Evolutionary conservation across 2,113 vertebrate genomes (phyloP), one percentile per base, ranked within the genome.

Genomic region (Sylvilagus bachmani): DNA sequence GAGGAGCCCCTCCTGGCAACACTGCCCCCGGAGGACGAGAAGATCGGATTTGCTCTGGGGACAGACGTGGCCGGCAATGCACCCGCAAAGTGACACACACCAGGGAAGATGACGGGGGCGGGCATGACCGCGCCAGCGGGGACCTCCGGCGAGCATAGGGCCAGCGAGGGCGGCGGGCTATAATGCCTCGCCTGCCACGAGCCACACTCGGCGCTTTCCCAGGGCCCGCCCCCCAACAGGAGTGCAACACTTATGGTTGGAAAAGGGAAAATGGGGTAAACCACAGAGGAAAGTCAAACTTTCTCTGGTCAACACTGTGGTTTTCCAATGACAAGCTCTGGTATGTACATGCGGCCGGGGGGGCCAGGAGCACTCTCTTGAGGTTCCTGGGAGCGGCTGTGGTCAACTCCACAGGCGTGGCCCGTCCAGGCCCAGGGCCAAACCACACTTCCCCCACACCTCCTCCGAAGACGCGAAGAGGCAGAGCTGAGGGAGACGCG

Each of bases 141-240:
- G 6, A 44, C 44, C 44, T 44, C 44, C 44, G 44, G 44, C 44
- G 44, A 44, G 44, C 44, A 44, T 6, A 44, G 44, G 44, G 44
- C 44, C 44, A 44, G 44, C 44, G 44, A 91, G 19, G 51, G 71
- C 21, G 36, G 67, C 58, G 6, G 9, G 82, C 92, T 81, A 38
- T 25, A 81, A 94, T 27, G 19, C 16, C 78, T 36, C 67, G 5
- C 44, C 44, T 78, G 70, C 82, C 77, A 27, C 51, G 86, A 90
- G 81, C 74, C 73, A 22, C 53, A 87, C 89, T 58, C 38, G 78
- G 81, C 73, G 55, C 88, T 95, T 94, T 70, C 21, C 36, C 71
- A 89, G 66, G 67, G 55, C 61, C 77, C 27, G 81, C 62, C 92
- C 90, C 25, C 89, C 93, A 73, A 51, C 53, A 58, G 33, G 70